Evolutionary conservation across 1,140 invertebrate genomes (phyloP), one percentile per base, ranked within the genome.

Genomic region (Pantala flavescens): DNA sequence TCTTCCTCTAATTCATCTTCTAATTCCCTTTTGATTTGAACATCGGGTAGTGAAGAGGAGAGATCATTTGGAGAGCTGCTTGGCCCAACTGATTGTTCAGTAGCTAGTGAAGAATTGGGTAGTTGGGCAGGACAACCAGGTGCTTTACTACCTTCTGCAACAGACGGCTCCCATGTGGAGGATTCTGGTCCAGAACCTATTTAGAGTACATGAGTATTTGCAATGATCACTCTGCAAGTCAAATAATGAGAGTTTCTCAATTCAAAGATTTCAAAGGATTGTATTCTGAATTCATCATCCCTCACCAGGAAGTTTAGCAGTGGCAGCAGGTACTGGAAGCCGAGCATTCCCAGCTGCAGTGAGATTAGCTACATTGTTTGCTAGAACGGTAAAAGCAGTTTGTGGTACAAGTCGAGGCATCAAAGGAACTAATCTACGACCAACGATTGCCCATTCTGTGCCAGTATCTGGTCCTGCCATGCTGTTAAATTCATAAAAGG

Each of bases 361-460:
- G 21, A 83, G 81, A 74, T 86, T 82, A 11, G 88, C 88, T 74
- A 86, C 83, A 77, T 85, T 86, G 81, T 94, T 93, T n/a, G 94
- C 93, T 78, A 95, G 87, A 24, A 89, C 89, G 77, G 92, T 93
- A 79, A 94, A 94, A 21, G 90, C 89, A 5, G 93, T 94, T 79
- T 93, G 91, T 36, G 93, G 90, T 74, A 91, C 88, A 23, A 92
- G 87, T 76, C 94, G 85, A 9, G 92, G 91, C 82, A 96, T 85
- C 43, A 96, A 82, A 14, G 94, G 93, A 77, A 95, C 88, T 70
- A 89, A 82, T 78, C 94, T 86, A 36, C 93, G 84, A 24, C 94
- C 94, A 84, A 96, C 94, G 76, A 91, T 88, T 75, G 90, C 87
- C 95, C 94, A 96, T 83, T 93, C 92, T 78, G 90, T 87, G 72